Conservation (phyloP, 2,113 vertebrate genomes). For the Muntiacus muntjak region DNA sequence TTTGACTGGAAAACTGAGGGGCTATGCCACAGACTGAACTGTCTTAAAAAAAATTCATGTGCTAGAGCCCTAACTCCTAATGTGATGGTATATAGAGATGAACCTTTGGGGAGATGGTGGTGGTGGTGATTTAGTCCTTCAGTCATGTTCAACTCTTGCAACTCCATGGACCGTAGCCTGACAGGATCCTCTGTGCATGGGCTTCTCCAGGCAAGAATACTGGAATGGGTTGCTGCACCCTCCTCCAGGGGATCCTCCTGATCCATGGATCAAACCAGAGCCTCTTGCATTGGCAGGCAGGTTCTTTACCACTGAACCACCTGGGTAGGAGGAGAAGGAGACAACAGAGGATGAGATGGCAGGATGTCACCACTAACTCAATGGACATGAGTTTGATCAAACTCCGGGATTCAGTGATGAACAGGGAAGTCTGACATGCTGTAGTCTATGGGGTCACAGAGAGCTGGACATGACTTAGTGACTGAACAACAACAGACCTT, state of each 20-base stretch:
- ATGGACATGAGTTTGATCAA: background rate
- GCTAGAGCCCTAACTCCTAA: background rate
- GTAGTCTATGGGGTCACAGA: background rate
- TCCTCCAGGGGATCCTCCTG: background rate
- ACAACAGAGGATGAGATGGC: background rate
- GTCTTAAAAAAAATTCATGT: background rate
- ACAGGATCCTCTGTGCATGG: background rate
- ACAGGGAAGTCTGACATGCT: background rate
- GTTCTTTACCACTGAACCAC: background rate
- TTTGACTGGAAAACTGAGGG: background rate
- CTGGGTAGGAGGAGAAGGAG: background rate
- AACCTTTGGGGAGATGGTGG: background rate
- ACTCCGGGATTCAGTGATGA: background rate
- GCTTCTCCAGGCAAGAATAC: background rate
- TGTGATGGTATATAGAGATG: background rate
- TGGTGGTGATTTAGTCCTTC: background rate
- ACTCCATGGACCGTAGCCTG: background rate
- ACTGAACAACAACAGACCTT: background rate
- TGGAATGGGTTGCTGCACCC: background rate
- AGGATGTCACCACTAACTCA: background rate
- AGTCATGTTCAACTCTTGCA: background rate
- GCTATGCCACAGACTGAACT: background rate
- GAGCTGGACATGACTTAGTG: background rate
- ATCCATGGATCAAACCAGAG: background rate
- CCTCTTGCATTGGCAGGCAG: background rate